Base-by-base conservation (phyloP, 2,113 vertebrate genomes). In the Cromileptes altivelis region DNA sequence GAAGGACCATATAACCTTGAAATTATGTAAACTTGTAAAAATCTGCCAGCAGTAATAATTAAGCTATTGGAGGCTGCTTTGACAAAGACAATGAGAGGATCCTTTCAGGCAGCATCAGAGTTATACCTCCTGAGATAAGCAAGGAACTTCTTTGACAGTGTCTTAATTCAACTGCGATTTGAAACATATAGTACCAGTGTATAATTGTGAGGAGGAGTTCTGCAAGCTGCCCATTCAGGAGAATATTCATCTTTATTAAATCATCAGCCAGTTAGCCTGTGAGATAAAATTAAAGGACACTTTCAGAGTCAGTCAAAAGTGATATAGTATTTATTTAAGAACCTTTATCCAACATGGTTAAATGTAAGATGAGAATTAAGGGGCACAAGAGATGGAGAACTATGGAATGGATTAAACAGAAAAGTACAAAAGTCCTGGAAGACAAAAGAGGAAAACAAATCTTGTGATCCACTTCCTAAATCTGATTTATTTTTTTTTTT, bases 161-260 rank as follows among this genome's bases (percentile, higher is more conserved):
- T 65, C 25, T 15, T 3, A 61, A 33, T 30, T 18, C 12, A 17
- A 17, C 15, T 50, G 15, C 15, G 49, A 50, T 6, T 50, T 50
- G 33, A 37, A 37, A 37, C 33, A 21, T 1, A 7, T 37, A 1
- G 82, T 95, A 98, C 98, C 75, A 97, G 93, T 99, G 97, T 60
- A 96, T 94, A 47, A 99, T 87, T 3, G 96, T 97, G 72, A 95
- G 91, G 65, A 99, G 94, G 81, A 99, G 98, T 85, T 99, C 98
- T 69, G 99, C 97, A 7, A 92, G 84, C 55, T 90, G 96, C 71
- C 98, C 97, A 80, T 99, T 99, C 76, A 99, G 85, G 25, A 99
- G 94, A 91, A 99, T 95, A 82, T 99, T 97, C 96, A 99, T 97
- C 95, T 97, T 99, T 68, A 98, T 94, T 84, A 99, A 93, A 49